Percentiles rank a stretch among this genome's conserved stretches.
Evolutionary conservation across 2,113 vertebrate species (phyloP).

Genomic region (Corythornis madagascariensis): DNA sequence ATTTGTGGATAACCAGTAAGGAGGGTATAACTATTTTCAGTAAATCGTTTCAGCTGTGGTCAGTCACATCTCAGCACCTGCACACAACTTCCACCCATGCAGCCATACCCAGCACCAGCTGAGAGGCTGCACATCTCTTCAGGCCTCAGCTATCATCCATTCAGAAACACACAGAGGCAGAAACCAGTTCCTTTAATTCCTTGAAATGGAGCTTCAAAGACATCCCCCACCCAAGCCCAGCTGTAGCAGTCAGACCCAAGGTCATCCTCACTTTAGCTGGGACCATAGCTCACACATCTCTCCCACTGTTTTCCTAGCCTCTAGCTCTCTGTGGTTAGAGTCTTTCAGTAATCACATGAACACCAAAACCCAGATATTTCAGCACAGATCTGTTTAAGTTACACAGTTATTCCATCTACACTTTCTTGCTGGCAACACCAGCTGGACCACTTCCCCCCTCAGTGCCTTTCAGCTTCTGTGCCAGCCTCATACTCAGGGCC

Average conservation of each 20-base stretch:
- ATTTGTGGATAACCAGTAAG: fast-evolving
- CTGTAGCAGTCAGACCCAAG: neutral
- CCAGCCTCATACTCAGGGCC: neutral
- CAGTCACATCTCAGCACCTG: neutral
- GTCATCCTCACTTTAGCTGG: neutral
- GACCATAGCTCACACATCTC: neutral
- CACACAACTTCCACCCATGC: neutral
- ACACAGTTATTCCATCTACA: neutral
- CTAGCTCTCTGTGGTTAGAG: neutral
- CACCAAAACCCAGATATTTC: neutral
- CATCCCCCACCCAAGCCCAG: neutral
- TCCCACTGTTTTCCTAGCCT: neutral
- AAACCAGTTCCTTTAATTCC: neutral
- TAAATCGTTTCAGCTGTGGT: neutral
- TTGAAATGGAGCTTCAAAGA: neutral
- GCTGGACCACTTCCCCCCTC: neutral
- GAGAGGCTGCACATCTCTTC: neutral
- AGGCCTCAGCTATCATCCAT: neutral
- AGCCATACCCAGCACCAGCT: neutral
- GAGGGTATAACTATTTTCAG: neutral
- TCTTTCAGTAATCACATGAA: neutral
- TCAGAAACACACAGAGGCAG: neutral
- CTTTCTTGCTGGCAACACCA: neutral
- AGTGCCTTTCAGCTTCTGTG: neutral
- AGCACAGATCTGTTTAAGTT: neutral